A percentile compares a stretch with the other conserved stretches of the same genome.
Conservation (phyloP, 2,797 vertebrate genomes). For the Gallinago solitaria region DNA sequence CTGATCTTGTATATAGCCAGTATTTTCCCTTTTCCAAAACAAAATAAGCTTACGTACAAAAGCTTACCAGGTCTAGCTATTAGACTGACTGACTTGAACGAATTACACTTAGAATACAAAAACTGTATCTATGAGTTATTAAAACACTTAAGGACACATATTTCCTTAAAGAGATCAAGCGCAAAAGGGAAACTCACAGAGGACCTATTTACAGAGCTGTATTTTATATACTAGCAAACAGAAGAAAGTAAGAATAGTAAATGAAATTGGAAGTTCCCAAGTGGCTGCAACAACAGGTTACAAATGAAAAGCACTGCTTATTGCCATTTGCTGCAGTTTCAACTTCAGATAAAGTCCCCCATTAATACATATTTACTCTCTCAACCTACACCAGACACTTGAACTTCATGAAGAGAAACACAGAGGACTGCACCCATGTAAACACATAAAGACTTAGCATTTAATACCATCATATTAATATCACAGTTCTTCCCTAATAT, state of each 20-base stretch:
- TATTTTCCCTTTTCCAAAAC: neutral
- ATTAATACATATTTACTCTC: neutral
- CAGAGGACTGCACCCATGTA: neutral
- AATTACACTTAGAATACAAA: neutral
- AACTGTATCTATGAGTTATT: neutral
- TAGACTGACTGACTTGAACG: neutral
- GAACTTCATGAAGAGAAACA: neutral
- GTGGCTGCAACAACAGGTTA: neutral
- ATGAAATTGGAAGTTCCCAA: neutral
- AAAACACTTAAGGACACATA: neutral
- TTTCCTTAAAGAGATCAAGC: neutral
- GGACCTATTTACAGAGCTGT: neutral
- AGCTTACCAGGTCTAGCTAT: neutral
- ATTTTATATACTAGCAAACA: neutral
- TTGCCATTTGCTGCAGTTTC: neutral
- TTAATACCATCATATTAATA: neutral
- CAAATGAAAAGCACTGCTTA: neutral
- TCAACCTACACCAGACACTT: neutral
- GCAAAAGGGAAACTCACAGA: neutral
- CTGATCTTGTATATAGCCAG: neutral
- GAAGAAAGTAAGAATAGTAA: neutral
- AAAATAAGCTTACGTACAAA: neutral
- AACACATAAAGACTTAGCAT: neutral
- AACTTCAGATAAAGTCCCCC: neutral
- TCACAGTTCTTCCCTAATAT: neutral